Evolutionary conservation across 2,113 vertebrate species (phyloP), one percentile per base, ranked within the genome.

Genomic region (Alethe castanea): DNA sequence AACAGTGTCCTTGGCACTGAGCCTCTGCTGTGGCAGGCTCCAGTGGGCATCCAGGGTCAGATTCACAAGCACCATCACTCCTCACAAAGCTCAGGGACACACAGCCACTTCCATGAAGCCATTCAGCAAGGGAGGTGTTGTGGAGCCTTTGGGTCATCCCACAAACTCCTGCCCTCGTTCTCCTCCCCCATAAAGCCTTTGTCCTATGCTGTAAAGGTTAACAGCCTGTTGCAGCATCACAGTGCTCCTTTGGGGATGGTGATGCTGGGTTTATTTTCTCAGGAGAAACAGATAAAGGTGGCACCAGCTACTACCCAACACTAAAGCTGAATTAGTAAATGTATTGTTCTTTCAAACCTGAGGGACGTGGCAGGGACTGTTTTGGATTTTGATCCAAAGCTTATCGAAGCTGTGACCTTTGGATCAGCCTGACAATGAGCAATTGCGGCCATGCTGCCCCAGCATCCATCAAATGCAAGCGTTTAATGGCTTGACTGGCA

Each of bases 361-460:
- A 65, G 59, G 44, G 78, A 92, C 0, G 3, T 96, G 89, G 85
- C 73, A 79, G 70, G 45, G 54, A 12, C 62, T 89, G 73, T 12
- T 85, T 87, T 67, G 79, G 89, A 53, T 92, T 95, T 95, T 91
- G 91, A 90, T 76, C 61, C 87, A 82, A 79, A 72, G 91, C 78
- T 89, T 67, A 76, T 26, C 59, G 84, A 80, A 96, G 66, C 71
- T 7, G 11, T 96, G 89, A 95, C 95, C 94, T 91, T 78, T 91
- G 54, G 69, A 83, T 90, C 78, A 80, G 85, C 59, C 76, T 90
- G 91, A 97, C 94, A 94, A 95, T 91, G 95, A 96, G 90, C 91
- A 93, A 96, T 93, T 88, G 74, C 0, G 4, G 42, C 85, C 2
- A 0, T 86, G 79, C 78, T 90, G 84, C 93, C 79, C 87, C 71